A percentile compares a stretch with the other conserved stretches of the same genome.
Conservation (phyloP, 2,888 invertebrate species). For the Campoplex nolae region DNA sequence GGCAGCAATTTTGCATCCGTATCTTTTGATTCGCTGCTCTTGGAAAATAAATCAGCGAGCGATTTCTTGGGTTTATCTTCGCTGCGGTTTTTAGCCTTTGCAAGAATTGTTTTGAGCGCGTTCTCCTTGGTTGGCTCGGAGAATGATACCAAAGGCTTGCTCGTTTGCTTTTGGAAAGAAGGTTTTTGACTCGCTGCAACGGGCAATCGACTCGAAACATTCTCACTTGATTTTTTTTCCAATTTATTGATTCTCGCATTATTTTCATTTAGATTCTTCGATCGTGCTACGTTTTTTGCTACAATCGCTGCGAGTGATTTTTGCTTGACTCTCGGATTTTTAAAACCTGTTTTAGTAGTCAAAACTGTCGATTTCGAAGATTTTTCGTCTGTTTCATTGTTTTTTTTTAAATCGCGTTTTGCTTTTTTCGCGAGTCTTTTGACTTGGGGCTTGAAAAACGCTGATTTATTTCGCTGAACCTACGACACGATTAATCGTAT, state of each 20-base stretch:
- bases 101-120: constrained; percentile 73
- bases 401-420: constrained; percentile 24
- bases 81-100: constrained; percentile 70
- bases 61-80: constrained; percentile 72
- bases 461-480: constrained; percentile 63
- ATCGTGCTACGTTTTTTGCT: constrained; percentile 73
- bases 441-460: constrained; percentile 69
- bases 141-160: constrained; percentile 71
- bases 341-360: constrained; percentile 14
- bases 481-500: constrained; percentile 35
- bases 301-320: constrained; percentile 79
- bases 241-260: neutral
- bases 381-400: constrained; percentile 7
- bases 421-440: constrained; percentile 67
- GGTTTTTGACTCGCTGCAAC: neutral
- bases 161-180: neutral
- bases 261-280: constrained; percentile 15
- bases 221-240: constrained; percentile 47
- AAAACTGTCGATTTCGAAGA: constrained; percentile 7
- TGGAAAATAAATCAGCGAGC: constrained; percentile 77
- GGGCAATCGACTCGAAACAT: neutral
- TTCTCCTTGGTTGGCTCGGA: constrained; percentile 71
- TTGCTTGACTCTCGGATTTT: constrained; percentile 79
- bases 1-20: constrained; percentile 28
- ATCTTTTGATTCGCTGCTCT: neutral